These are phyloP conservation scores for Stichopus horrens DNA, from an alignment of 53 echinoderm and acorn worm species.

Conservation along the genomic window DNA sequence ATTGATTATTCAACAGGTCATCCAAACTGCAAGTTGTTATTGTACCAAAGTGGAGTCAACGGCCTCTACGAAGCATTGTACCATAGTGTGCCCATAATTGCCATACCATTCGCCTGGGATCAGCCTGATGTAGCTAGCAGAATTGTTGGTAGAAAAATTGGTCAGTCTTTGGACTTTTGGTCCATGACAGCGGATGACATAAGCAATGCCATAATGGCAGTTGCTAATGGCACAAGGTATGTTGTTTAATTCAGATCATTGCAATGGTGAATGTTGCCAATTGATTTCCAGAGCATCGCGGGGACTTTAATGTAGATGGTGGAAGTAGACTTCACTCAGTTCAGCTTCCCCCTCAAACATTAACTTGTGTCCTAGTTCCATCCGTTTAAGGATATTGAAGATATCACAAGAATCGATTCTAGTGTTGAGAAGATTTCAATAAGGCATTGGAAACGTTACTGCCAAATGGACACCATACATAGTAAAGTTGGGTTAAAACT, in stretches of 20 bases:
- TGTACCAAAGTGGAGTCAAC: conserved; percentile 43
- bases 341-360: no score
- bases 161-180: conserved; percentile 39
- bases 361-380: no score
- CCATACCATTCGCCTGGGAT: conserved; percentile 48
- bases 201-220: neutral
- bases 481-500: no score
- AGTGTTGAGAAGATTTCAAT: no score
- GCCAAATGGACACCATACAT: no score
- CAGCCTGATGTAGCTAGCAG: conserved; percentile 43
- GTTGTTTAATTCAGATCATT: neutral
- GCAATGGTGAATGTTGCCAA: no score
- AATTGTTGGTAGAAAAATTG: conserved; percentile 43
- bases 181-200: conserved; percentile 28
- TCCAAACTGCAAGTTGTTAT: conserved; percentile 39
- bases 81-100: conserved; percentile 29
- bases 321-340: no score
- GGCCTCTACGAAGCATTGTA: conserved; percentile 43
- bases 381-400: no score
- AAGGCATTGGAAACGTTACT: no score
- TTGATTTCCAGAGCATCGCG: no score
- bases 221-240: conserved; percentile 36
- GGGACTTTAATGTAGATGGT: no score
- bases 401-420: no score
- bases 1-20: conserved; percentile 16